phyloP scores from a whole-genome alignment of 2,888 invertebrate genomes.

The Tenthredo scrophulariae region DNA sequence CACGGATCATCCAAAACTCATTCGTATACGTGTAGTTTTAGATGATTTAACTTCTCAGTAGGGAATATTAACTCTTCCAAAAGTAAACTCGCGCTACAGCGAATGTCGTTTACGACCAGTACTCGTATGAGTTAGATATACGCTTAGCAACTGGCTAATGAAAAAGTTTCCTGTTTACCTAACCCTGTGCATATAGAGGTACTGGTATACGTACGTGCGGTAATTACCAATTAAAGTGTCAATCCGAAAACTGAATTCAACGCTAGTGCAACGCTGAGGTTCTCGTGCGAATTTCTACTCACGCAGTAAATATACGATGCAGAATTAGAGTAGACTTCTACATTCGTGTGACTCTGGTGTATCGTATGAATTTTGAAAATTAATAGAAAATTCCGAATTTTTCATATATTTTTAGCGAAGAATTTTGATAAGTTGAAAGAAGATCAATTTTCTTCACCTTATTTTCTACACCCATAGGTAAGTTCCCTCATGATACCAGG shows the following conservation, averaged over 20 bases:
- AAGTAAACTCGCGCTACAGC: background rate
- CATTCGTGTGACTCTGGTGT: background rate
- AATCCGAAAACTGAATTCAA: background rate
- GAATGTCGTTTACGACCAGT: background rate
- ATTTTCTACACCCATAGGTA: background rate
- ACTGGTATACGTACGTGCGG: background rate
- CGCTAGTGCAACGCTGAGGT: background rate
- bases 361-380: background rate
- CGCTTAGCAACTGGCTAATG: constrained; percentile 29
- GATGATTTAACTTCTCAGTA: constrained; percentile 15
- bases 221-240: constrained; percentile 27
- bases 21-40: constrained; percentile 10
- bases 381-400: background rate
- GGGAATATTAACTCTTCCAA: background rate
- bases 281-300: background rate
- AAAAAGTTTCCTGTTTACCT: constrained; percentile 18
- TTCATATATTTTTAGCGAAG: background rate
- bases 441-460: background rate
- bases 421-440: background rate
- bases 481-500: background rate
- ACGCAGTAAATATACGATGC: background rate
- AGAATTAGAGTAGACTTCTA: background rate
- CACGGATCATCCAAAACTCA: background rate
- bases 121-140: background rate
- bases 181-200: too few relatives aligned